Evolutionary conservation across 2,113 vertebrate genomes (phyloP).

Genomic region (Chunga burmeisteri): DNA sequence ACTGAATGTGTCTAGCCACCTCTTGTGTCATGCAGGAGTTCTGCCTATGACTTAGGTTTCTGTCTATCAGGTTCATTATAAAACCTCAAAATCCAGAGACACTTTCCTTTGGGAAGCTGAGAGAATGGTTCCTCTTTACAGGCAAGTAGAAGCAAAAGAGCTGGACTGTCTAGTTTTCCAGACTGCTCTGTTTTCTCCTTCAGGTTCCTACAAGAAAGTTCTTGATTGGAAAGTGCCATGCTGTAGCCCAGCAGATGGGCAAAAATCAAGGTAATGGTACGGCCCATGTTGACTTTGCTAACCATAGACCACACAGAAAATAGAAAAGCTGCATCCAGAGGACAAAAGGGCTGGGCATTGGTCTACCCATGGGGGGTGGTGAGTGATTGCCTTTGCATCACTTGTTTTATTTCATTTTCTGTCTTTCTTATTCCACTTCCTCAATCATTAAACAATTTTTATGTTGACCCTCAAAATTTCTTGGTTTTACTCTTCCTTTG

Average conservation of each 20-base stretch:
- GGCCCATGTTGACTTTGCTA: neutral
- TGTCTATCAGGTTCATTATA: neutral
- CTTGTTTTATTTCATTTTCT: neutral
- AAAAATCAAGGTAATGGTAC: neutral
- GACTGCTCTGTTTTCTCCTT: neutral
- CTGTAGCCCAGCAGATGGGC: neutral
- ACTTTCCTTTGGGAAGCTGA: neutral
- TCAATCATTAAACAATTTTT: neutral
- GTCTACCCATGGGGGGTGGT: neutral
- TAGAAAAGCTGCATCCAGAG: neutral
- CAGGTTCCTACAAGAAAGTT: neutral
- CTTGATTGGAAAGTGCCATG: rapidly evolving
- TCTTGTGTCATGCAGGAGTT: neutral
- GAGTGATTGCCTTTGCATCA: neutral
- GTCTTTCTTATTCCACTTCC: neutral
- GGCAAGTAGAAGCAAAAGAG: neutral
- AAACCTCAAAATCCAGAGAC: neutral
- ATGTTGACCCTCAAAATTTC: neutral
- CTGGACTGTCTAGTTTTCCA: neutral
- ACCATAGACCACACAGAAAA: neutral
- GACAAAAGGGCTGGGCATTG: neutral
- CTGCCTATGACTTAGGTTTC: neutral
- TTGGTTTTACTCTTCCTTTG: neutral
- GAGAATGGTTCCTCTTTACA: neutral
- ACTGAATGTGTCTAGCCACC: neutral